Conservation (phyloP, 2,888 invertebrate species). For the Sussaba pulchella region DNA sequence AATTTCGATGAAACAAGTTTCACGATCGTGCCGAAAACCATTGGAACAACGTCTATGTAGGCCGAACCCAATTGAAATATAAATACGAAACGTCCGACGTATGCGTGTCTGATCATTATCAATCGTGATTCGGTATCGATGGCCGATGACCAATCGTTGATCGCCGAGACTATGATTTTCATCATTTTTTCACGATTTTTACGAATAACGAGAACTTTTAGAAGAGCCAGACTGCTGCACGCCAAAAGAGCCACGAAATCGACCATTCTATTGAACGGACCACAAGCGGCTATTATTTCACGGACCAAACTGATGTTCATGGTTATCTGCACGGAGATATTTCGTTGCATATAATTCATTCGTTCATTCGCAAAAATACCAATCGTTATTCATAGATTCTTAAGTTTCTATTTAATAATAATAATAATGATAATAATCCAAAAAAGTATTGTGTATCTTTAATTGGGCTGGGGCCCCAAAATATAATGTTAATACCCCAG, state of each 20-base stretch:
- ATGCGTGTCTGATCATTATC: conserved; percentile 18
- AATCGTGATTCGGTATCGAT: neutral
- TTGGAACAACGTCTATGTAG: neutral
- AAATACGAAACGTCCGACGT: conserved; percentile 11
- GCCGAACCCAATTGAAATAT: conserved; percentile 16
- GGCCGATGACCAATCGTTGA: conserved; percentile 6
- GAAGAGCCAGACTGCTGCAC: neutral
- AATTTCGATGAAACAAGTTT: neutral
- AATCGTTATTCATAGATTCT: no score
- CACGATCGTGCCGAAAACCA: neutral
- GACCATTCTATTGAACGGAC: neutral
- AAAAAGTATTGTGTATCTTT: no score
- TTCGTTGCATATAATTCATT: no score
- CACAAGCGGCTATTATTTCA: neutral
- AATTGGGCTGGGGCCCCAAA: no score
- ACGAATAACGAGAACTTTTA: conserved; percentile 14
- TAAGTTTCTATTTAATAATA: no score
- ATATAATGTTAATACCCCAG: no score
- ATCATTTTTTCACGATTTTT: neutral
- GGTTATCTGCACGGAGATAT: neutral
- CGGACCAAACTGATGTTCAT: conserved; percentile 5
- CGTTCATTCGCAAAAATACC: no score
- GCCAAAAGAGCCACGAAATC: conserved; percentile 14
- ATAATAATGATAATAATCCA: no score
- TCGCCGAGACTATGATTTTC: neutral